phyloP scores from a whole-genome alignment of 2,113 vertebrate genomes.

The Nothobranchius kuhntae region DNA sequence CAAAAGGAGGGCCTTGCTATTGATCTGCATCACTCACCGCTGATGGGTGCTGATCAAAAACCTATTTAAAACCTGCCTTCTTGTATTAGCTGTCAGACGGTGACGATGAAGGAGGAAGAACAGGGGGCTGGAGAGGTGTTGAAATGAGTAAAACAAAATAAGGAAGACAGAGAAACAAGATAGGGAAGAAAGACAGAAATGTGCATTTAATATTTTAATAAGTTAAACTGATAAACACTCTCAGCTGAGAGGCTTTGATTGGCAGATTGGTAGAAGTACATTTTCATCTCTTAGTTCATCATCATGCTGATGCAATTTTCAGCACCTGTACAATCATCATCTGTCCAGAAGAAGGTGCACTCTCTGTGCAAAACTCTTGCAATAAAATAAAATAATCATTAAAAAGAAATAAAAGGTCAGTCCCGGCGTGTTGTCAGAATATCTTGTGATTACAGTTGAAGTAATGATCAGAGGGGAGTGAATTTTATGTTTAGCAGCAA shows the following conservation, averaged over 20 bases:
- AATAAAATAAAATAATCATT: no score
- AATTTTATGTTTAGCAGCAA: neutral
- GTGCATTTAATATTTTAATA: no score
- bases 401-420: neutral
- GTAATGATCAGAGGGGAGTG: neutral
- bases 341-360: no score
- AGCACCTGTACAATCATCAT: no score
- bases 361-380: no score
- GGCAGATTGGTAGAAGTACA: neutral
- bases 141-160: slow-evolving; percentile 11
- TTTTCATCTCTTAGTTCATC: neutral
- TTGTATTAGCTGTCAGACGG: slow-evolving; percentile 43
- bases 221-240: no score
- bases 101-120: slow-evolving; percentile 6
- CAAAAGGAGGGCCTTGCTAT: slow-evolving; percentile 41
- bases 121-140: slow-evolving; percentile 6
- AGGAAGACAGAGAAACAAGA: slow-evolving; percentile 8
- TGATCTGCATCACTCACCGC: slow-evolving; percentile 60
- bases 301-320: no score
- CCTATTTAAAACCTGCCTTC: slow-evolving; percentile 56
- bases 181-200: neutral
- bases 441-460: neutral
- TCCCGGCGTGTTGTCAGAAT: neutral
- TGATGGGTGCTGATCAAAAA: slow-evolving; percentile 62
- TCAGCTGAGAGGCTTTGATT: no score